A percentile compares a stretch with the other conserved stretches of the same genome.
phyloP scores from a whole-genome alignment of 2,888 invertebrate species.

The Caenorhabditis virilis region DNA sequence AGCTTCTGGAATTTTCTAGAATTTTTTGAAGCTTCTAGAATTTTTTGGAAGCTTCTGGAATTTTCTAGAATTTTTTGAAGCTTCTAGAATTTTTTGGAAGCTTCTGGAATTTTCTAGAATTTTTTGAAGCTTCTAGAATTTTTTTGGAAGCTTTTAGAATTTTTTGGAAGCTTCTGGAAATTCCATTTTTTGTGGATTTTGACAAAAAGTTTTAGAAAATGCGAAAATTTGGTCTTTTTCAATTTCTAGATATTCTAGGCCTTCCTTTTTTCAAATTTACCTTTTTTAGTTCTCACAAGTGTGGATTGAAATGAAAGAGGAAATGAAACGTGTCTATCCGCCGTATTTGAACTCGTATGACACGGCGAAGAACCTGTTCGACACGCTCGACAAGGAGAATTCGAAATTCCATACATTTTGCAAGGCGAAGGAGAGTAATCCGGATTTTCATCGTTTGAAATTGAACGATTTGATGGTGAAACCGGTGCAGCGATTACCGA shows the following conservation, averaged over 20 bases:
- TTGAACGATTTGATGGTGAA: slow-evolving; percentile 93
- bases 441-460: slow-evolving; percentile 93
- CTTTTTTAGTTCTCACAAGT: slow-evolving; percentile 73
- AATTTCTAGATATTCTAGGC: background rate
- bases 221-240: background rate
- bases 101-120: too few species aligned
- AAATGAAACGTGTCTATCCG: slow-evolving; percentile 79
- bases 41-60: too few species aligned
- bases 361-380: slow-evolving; percentile 89
- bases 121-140: too few species aligned
- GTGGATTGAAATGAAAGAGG: slow-evolving; percentile 75
- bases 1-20: too few species aligned
- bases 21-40: too few species aligned
- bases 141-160: too few species aligned
- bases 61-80: too few species aligned
- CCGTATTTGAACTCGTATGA: slow-evolving; percentile 98
- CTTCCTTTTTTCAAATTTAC: background rate
- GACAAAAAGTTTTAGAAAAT: too few species aligned
- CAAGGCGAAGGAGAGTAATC: slow-evolving; percentile 77
- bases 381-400: slow-evolving; percentile 86
- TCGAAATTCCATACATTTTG: slow-evolving; percentile 97
- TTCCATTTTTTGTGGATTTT: too few species aligned
- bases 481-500: slow-evolving; percentile 95
- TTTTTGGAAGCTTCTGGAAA: too few species aligned
- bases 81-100: too few species aligned